phyloP scores from a whole-genome alignment of 2,797 vertebrate genomes.

The Steatocranus sp. region DNA sequence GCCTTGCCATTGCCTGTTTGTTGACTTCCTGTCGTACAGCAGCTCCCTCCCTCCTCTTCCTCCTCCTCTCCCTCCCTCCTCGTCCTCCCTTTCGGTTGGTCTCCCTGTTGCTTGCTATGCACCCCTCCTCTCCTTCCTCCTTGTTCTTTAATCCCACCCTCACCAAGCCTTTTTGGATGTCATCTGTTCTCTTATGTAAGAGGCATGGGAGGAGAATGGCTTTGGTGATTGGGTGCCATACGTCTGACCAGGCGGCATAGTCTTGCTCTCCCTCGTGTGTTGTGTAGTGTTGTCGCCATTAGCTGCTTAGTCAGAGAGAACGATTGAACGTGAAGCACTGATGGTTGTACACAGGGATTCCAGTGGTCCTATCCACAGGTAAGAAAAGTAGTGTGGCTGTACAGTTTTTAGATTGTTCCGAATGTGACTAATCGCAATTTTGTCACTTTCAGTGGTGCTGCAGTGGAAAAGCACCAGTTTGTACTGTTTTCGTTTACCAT shows the following conservation, averaged over 20 bases:
- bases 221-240: constrained; percentile 32
- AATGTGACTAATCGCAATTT: neutral
- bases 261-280: constrained; percentile 4
- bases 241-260: constrained; percentile 25
- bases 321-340: neutral
- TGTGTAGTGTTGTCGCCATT: constrained; percentile 20
- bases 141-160: constrained; percentile 56
- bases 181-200: constrained; percentile 73
- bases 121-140: constrained; percentile 29
- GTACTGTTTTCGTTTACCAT: neutral
- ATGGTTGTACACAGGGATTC: constrained; percentile 56
- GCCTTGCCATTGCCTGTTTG: constrained; percentile 11
- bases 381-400: neutral
- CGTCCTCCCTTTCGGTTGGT: neutral
- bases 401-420: neutral
- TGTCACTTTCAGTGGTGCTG: neutral
- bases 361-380: constrained; percentile 43
- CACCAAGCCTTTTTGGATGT: constrained; percentile 48
- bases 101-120: neutral
- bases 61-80: neutral
- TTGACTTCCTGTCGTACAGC: constrained; percentile 49
- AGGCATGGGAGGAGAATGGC: constrained; percentile 39
- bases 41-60: neutral
- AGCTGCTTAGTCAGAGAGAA: neutral
- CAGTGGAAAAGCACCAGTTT: neutral